Evolutionary conservation across 1,140 invertebrate species (phyloP).

Genomic region (Drosophila nannoptera): DNA sequence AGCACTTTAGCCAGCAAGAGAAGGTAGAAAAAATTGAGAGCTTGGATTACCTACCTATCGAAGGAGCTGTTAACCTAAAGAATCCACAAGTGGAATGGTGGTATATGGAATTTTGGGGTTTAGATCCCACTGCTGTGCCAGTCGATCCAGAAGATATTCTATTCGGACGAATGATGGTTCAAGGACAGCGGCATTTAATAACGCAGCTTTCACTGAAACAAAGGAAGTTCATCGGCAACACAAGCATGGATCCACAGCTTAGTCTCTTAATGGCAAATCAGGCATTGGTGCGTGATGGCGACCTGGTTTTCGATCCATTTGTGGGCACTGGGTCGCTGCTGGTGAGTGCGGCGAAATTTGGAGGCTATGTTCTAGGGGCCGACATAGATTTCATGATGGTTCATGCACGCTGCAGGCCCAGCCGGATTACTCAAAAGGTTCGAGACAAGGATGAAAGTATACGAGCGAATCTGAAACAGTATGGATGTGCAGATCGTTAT

Average conservation of each 20-base stretch:
- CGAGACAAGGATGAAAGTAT: slow-evolving; percentile 92
- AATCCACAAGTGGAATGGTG: slow-evolving; percentile 89
- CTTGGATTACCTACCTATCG: slow-evolving; percentile 89
- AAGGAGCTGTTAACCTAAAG: slow-evolving; percentile 89
- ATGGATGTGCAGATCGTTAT: slow-evolving; percentile 87
- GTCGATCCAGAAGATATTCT: slow-evolving; percentile 86
- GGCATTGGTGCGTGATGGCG: slow-evolving; percentile 86
- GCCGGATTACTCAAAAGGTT: slow-evolving; percentile 87
- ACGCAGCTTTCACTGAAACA: slow-evolving; percentile 90
- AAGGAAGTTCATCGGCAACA: slow-evolving; percentile 97
- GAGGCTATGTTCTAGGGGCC: slow-evolving; percentile 92
- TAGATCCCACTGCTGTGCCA: slow-evolving; percentile 86
- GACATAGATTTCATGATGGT: slow-evolving; percentile 97
- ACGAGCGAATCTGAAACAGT: slow-evolving; percentile 91
- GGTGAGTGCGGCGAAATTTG: slow-evolving; percentile 93
- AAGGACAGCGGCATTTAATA: slow-evolving; percentile 90
- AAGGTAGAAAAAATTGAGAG: slow-evolving; percentile 93
- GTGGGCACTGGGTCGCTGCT: slow-evolving; percentile 96
- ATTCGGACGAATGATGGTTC: slow-evolving; percentile 90
- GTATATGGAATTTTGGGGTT: slow-evolving; percentile 93
- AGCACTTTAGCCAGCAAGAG: slow-evolving; percentile 87
- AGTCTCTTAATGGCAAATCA: slow-evolving; percentile 97
- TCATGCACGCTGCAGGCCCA: slow-evolving; percentile 90
- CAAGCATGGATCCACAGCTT: slow-evolving; percentile 96
- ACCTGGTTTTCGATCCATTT: slow-evolving; percentile 95